phyloP scores from a whole-genome alignment of 2,797 vertebrate species.

The Lepilemur ruficaudatus region DNA sequence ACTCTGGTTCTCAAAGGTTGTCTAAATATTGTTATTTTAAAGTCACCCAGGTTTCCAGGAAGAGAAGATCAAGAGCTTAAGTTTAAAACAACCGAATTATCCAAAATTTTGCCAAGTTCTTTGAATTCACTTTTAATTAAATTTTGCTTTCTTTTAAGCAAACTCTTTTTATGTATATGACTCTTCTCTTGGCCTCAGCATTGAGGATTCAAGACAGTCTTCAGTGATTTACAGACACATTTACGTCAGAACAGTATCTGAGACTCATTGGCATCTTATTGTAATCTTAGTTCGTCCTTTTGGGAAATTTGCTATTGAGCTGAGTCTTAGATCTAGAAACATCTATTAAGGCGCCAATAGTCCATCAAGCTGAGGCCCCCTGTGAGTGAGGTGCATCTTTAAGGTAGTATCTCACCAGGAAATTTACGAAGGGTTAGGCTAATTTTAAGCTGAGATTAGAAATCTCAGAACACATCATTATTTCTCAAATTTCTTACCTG shows the following conservation, averaged over 20 bases:
- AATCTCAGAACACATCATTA: not conserved
- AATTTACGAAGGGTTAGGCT: not conserved
- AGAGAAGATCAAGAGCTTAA: not conserved
- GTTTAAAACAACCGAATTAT: not conserved
- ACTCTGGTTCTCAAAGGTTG: not conserved
- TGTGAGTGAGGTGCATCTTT: not conserved
- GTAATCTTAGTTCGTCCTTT: not conserved
- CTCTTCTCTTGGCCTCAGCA: not conserved
- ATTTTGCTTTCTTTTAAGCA: not conserved
- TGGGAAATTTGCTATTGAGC: not conserved
- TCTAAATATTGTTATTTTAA: conserved; percentile 10
- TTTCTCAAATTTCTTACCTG: not conserved
- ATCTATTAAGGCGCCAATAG: not conserved
- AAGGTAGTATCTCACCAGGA: not conserved
- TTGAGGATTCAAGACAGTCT: not conserved
- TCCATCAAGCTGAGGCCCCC: not conserved
- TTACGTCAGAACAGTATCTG: not conserved
- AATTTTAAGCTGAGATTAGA: not conserved
- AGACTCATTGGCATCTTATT: not conserved
- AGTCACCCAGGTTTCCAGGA: not conserved
- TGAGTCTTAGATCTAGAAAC: not conserved
- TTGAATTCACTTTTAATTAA: not conserved
- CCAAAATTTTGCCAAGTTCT: not conserved
- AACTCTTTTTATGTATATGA: not conserved
- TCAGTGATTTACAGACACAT: not conserved